These are phyloP conservation scores for Microplitis manilae DNA, from an alignment of 2,888 invertebrate genomes.

Conservation along the genomic window DNA sequence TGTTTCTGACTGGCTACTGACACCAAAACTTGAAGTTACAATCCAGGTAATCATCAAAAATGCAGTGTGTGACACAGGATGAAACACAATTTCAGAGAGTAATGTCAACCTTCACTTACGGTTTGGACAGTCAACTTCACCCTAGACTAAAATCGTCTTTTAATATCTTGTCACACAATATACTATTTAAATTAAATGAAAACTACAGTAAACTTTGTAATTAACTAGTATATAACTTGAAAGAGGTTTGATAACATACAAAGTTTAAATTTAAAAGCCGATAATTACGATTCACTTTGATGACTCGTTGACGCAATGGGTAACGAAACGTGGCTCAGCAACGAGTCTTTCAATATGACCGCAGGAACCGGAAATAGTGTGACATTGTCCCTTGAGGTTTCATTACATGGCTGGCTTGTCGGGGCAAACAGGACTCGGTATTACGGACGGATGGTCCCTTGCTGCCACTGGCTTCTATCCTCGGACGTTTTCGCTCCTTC, in stretches of 20 bases:
- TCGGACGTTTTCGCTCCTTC: constrained; percentile 16
- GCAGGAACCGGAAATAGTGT: constrained; percentile 31
- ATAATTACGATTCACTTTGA: constrained; percentile 13
- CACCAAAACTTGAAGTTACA: too few species aligned
- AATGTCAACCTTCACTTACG: too few species aligned
- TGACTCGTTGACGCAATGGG: constrained; percentile 37
- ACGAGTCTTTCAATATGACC: constrained; percentile 53
- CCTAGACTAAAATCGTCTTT: too few species aligned
- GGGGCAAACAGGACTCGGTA: constrained; percentile 63
- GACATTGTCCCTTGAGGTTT: constrained; percentile 63
- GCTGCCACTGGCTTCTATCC: constrained; percentile 31
- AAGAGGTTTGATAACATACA: neutral
- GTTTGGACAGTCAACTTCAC: too few species aligned
- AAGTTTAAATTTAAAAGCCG: neutral
- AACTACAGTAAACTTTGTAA: too few species aligned
- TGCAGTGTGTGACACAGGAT: too few species aligned
- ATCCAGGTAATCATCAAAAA: too few species aligned
- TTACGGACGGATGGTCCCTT: constrained; percentile 55
- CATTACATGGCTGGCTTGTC: constrained; percentile 68
- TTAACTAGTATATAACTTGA: too few species aligned
- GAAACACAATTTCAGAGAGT: too few species aligned
- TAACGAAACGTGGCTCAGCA: constrained; percentile 52
- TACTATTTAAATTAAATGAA: too few species aligned
- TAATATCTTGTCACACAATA: too few species aligned
- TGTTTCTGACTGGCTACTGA: too few species aligned